Evolutionary conservation across 2,113 vertebrate species (phyloP), one percentile per base, ranked within the genome.

Genomic region (Strigops habroptila): DNA sequence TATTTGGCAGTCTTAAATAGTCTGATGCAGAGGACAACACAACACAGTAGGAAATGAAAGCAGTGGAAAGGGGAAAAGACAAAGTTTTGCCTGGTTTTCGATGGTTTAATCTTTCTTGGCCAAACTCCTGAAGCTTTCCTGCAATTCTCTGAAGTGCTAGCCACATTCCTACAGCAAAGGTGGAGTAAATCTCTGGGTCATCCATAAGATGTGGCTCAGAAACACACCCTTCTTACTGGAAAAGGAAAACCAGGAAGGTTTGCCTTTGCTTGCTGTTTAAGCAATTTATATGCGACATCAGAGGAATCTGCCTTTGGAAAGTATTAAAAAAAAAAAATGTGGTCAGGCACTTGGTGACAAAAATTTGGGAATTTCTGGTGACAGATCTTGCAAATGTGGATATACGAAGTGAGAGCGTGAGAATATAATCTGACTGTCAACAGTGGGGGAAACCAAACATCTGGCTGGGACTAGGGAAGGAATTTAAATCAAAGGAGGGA

Each of bases 1-100:
- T 89, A 95, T 97, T 96, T 97, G 96, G 96, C 96, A 96, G 93
- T 71, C 88, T 90, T 86, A 85, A 90, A 93, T 63, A 91, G 90
- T 78, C 92, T 96, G 92, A 95, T 95, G 97, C 78, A 91, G 91
- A 86, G 86, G 93, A 97, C 91, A 97, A 88, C 96, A 91, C 91
- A 91, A 95, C 91, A 81, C 8, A 4, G 93, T 95, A 96, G 85
- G 93, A 96, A 94, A 94, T 81, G 51, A 95, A 93, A 97, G 90
- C 85, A 89, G 68, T 51, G 85, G 94, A 96, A 96, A 93, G 57
- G 46, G 69, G 63, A 44, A 85, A 89, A 90, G 87, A 93, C 70
- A 63, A 91, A 90, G 43, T 94, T 95, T 78, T 84, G 78, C 86
- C 63, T 82, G 35, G 30, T 35, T 96, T 94, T 93, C 14, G 68